Percentiles rank a stretch among this genome's conserved stretches.
Evolutionary conservation across 2,797 vertebrate genomes (phyloP).

Genomic region (Mastacembelus armatus): DNA sequence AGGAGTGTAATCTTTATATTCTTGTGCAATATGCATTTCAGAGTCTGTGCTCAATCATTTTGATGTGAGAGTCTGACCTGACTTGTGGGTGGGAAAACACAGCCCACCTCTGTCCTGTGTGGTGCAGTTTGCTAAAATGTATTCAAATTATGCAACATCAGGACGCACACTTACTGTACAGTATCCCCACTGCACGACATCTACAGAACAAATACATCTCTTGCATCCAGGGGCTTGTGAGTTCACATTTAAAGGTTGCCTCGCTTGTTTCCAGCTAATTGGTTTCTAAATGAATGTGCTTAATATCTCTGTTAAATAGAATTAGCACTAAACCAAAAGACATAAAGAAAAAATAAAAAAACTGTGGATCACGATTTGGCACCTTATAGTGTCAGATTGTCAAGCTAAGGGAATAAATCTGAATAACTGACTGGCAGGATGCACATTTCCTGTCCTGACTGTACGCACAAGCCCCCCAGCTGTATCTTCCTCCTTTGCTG

Average conservation of each 20-base stretch:
- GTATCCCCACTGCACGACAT: not conserved
- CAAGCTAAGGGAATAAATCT: not conserved
- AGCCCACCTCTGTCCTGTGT: not conserved
- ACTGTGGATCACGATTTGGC: too few relatives aligned
- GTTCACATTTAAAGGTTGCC: not conserved
- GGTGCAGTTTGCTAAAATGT: not conserved
- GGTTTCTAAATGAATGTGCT: not conserved
- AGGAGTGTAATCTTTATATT: slow-evolving; percentile 11
- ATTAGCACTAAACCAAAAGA: too few relatives aligned
- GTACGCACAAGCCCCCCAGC: slow-evolving; percentile 7
- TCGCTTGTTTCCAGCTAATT: slow-evolving; percentile 1
- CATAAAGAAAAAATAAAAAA: not conserved
- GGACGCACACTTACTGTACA: not conserved
- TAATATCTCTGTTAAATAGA: not conserved
- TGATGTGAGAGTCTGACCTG: not conserved
- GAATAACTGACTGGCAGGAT: slow-evolving; percentile 14
- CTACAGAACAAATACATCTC: not conserved
- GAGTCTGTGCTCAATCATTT: not conserved
- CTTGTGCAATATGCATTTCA: not conserved
- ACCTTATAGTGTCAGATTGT: not conserved
- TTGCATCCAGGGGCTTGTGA: not conserved
- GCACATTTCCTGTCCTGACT: slow-evolving; percentile 5
- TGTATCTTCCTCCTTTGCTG: too few relatives aligned
- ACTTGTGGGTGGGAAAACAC: not conserved
- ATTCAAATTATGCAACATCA: not conserved